Evolutionary conservation across 1,140 invertebrate genomes (phyloP).

Genomic region (Chelonus insularis): DNA sequence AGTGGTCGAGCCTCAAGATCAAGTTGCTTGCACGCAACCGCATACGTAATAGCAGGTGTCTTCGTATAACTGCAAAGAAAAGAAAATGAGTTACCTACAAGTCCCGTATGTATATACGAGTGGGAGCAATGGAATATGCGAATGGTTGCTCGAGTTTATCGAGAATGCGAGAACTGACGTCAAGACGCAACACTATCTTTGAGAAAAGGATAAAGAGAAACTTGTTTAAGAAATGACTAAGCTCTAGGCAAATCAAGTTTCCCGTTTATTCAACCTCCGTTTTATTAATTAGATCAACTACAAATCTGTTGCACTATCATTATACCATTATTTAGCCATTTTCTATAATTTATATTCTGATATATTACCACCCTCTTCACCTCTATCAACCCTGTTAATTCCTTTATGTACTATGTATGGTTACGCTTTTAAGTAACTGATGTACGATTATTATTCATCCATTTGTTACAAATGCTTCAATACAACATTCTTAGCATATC

Average conservation of each 20-base stretch:
- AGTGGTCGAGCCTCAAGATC: slow-evolving; percentile 18
- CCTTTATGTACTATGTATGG: too few species aligned
- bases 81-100: slow-evolving; percentile 14
- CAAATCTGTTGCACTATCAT: slow-evolving; percentile 13
- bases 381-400: too few species aligned
- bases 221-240: neutral
- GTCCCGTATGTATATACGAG: slow-evolving; percentile 10
- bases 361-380: too few species aligned
- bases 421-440: too few species aligned
- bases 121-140: neutral
- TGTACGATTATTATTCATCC: too few species aligned
- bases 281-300: slow-evolving; percentile 29
- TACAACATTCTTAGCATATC: too few species aligned
- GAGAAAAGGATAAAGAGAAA: neutral
- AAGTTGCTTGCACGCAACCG: slow-evolving; percentile 19
- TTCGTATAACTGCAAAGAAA: slow-evolving; percentile 13
- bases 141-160: neutral
- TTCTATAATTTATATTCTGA: neutral
- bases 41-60: slow-evolving; percentile 22
- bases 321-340: slow-evolving; percentile 23
- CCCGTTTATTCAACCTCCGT: slow-evolving; percentile 26
- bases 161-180: slow-evolving; percentile 1
- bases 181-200: slow-evolving; percentile 5
- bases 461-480: too few species aligned
- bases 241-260: slow-evolving; percentile 17